A percentile compares a stretch with the other conserved stretches of the same genome.
phyloP scores from a whole-genome alignment of 2,113 vertebrate genomes.

The Capreolus pygargus region DNA sequence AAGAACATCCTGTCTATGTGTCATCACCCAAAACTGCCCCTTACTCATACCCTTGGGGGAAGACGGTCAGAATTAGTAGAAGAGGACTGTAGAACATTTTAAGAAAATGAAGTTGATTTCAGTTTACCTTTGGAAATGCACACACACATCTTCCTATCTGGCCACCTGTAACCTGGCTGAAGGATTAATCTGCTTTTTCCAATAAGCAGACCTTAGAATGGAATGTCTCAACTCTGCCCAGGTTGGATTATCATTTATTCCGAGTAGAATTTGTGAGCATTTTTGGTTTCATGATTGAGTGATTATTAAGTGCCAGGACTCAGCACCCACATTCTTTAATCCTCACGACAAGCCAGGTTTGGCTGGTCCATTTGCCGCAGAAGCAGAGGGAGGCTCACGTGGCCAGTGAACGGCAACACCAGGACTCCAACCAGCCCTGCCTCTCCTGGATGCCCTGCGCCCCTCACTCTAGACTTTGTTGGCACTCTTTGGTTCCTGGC shows the following conservation, averaged over 20 bases:
- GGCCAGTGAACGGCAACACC: fast-evolving
- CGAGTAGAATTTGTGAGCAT: background rate
- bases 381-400: fast-evolving
- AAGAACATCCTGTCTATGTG: background rate
- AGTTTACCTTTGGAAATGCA: background rate
- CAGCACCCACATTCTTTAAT: background rate
- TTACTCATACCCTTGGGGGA: background rate
- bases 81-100: background rate
- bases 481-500: background rate
- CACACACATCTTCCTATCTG: background rate
- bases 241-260: fast-evolving
- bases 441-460: fast-evolving
- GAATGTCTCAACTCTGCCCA: background rate
- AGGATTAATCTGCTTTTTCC: background rate
- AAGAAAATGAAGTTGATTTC: background rate
- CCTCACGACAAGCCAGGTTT: background rate
- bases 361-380: fast-evolving
- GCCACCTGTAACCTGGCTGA: background rate
- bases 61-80: fast-evolving
- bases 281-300: fast-evolving
- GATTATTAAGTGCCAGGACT: background rate
- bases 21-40: too few relatives aligned
- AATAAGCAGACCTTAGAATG: background rate
- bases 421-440: background rate
- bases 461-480: fast-evolving